These are phyloP conservation scores for Thymelicus acteon DNA, from an alignment of 2,888 invertebrate species.

Conservation along the genomic window DNA sequence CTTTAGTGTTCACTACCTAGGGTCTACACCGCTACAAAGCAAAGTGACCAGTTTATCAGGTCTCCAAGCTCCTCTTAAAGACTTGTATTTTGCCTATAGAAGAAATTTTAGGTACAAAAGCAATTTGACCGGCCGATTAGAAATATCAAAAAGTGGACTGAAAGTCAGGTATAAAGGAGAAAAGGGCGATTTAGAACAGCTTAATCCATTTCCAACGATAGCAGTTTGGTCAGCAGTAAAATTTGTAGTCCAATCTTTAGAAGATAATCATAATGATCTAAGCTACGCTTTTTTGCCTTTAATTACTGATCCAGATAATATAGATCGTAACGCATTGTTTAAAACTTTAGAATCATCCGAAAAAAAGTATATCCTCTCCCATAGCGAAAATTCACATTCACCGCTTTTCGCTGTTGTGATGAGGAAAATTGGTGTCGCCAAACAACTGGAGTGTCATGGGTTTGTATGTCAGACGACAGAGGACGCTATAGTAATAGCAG, in stretches of 20 bases:
- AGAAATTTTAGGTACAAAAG: constrained; percentile 81
- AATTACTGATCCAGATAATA: constrained; percentile 92
- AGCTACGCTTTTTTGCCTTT: constrained; percentile 93
- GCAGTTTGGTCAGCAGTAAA: constrained; percentile 97
- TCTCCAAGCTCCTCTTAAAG: constrained; percentile 91
- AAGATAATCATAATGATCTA: constrained; percentile 80
- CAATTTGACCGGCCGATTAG: constrained; percentile 84
- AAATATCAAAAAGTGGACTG: constrained; percentile 89
- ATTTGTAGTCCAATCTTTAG: constrained; percentile 88
- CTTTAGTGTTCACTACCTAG: constrained; percentile 92
- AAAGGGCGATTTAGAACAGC: constrained; percentile 86
- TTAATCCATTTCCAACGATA: constrained; percentile 95
- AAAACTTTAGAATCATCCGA: constrained; percentile 80
- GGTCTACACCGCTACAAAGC: constrained; percentile 90
- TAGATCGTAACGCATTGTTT: constrained; percentile 89
- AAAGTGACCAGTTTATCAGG: constrained; percentile 93
- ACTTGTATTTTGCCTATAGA: constrained; percentile 88
- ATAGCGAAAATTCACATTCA: constrained; percentile 88
- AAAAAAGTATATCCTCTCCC: constrained; percentile 83
- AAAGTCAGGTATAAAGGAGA: constrained; percentile 88
- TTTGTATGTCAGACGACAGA: constrained; percentile 95
- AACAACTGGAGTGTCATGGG: constrained; percentile 94
- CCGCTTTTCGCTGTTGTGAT: constrained; percentile 96
- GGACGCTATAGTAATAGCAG: constrained; percentile 96
- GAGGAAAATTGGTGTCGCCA: constrained; percentile 91